Base-by-base conservation (phyloP, 2,888 invertebrate genomes). In the Diachrysia chrysitis region DNA sequence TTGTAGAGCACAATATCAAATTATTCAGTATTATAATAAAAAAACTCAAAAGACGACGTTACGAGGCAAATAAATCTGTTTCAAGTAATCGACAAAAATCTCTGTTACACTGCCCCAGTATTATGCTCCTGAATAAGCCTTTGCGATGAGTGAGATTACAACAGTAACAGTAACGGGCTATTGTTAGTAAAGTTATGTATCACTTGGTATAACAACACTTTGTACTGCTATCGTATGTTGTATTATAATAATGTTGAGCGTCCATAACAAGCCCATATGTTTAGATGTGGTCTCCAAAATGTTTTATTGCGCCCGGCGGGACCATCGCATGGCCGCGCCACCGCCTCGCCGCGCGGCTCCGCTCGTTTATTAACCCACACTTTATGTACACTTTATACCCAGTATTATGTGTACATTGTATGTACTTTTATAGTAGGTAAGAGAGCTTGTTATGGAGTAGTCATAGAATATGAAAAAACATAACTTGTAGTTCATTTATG, bases 271-370 rank as follows among this genome's bases (percentile, higher is more conserved):
- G 35, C 42, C 21, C 21, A 32, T 55, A 59, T 63, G 42, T 63
- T 35, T 58, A 42, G 53, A 61, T 71, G 60, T 46, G 65, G 48
- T 42, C 55, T 25, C 7, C 58, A 23, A 71, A 76, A 61, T 77
- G 72, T 71, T 71, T 58, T 51, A 77, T 64, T 32, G 54, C 23
- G 16, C 65, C 60, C 77, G 19, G 54, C 48, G 77, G 72, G 51
- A n/a, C 48, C 48, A 51, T 17, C 29, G 23, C 46, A 7, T 9
- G 42, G 42, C 42, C 42, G 42, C 25, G 17, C 16, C 9, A n/a
- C 16, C 16, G 57, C 32, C 57, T 17, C n/a, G 32, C n/a, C 23
- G 25, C 46, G 55, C 16, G 57, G 32, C 16, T 10, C 21, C 55
- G n/a, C 58, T 59, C 51, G 55, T 69, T 55, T 10, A 58, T 17